phyloP scores from a whole-genome alignment of 1,140 invertebrate species.

The Pomacea maculata region DNA sequence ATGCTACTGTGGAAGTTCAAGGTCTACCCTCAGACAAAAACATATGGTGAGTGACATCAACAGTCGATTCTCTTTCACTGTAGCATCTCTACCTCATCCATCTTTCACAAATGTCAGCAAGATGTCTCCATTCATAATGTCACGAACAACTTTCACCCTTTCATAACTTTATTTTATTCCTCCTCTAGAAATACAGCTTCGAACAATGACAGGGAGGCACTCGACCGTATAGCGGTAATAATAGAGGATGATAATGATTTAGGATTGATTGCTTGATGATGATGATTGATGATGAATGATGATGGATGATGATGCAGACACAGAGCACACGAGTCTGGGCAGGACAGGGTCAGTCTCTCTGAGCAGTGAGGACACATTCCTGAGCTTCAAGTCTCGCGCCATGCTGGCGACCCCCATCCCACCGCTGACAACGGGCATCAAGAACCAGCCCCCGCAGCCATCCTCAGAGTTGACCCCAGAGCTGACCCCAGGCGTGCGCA shows the following conservation, averaged over 20 bases:
- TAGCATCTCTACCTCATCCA: neutral
- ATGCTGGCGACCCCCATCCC: slow-evolving; percentile 16
- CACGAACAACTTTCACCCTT: neutral
- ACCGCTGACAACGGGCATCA: slow-evolving; percentile 16
- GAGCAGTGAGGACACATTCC: slow-evolving; percentile 35
- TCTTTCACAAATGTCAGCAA: neutral
- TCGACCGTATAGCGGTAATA: slow-evolving; percentile 17
- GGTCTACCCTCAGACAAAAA: slow-evolving; percentile 47
- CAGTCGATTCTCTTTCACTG: neutral
- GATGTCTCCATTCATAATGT: no score
- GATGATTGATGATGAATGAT: no score
- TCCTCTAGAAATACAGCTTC: neutral
- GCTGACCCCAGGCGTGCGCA: neutral
- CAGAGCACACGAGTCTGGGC: no score
- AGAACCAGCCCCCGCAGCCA: neutral
- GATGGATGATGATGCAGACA: no score
- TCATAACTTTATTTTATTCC: slow-evolving; percentile 2
- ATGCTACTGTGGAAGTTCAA: slow-evolving; percentile 39
- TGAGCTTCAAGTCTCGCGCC: slow-evolving; percentile 30
- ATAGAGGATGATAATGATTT: no score
- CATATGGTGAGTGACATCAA: slow-evolving; percentile 30
- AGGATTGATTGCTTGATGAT: no score
- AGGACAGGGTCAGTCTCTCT: slow-evolving; percentile 3
- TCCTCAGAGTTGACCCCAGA: neutral
- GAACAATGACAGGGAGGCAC: slow-evolving; percentile 8